Percentiles rank a stretch among this genome's conserved stretches.
These are phyloP conservation scores for Gephyroberyx darwinii DNA, from an alignment of 2,797 vertebrate genomes.

Conservation along the genomic window DNA sequence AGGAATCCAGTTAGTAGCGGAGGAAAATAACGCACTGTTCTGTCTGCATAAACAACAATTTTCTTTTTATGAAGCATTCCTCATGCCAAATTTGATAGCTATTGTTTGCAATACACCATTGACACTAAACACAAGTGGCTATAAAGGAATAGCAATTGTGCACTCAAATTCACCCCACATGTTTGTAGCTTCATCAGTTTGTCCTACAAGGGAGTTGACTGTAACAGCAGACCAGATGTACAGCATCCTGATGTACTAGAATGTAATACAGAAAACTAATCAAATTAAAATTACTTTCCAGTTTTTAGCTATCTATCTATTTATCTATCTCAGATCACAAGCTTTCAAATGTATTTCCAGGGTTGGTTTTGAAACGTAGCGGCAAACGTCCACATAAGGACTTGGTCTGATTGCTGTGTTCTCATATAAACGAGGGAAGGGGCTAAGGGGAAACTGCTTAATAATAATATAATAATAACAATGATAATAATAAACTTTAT, in stretches of 20 bases:
- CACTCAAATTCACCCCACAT: not conserved
- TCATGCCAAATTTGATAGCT: slow-evolving; percentile 33
- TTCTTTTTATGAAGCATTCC: slow-evolving; percentile 32
- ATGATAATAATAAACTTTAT: too few species aligned
- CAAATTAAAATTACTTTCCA: not conserved
- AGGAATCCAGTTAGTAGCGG: slow-evolving; percentile 39
- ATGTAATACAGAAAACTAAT: not conserved
- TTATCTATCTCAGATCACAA: not conserved
- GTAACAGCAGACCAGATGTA: slow-evolving; percentile 16
- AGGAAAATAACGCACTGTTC: slow-evolving; percentile 16
- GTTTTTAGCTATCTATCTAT: not conserved
- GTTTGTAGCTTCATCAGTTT: slow-evolving; percentile 20
- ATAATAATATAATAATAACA: too few species aligned
- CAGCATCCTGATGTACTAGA: not conserved
- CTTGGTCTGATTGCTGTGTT: too few species aligned
- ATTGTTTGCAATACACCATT: slow-evolving; percentile 45
- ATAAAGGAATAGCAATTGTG: slow-evolving; percentile 18
- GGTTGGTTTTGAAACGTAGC: too few species aligned
- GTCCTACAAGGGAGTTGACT: not conserved
- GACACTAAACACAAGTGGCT: slow-evolving; percentile 42
- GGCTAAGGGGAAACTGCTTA: too few species aligned
- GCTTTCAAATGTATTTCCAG: too few species aligned
- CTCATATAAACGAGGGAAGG: too few species aligned
- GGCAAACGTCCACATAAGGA: too few species aligned
- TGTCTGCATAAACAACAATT: slow-evolving; percentile 53